Evolutionary conservation across 2,888 invertebrate species (phyloP), one percentile per base, ranked within the genome.

Genomic region (Digitonthophagus gazella): DNA sequence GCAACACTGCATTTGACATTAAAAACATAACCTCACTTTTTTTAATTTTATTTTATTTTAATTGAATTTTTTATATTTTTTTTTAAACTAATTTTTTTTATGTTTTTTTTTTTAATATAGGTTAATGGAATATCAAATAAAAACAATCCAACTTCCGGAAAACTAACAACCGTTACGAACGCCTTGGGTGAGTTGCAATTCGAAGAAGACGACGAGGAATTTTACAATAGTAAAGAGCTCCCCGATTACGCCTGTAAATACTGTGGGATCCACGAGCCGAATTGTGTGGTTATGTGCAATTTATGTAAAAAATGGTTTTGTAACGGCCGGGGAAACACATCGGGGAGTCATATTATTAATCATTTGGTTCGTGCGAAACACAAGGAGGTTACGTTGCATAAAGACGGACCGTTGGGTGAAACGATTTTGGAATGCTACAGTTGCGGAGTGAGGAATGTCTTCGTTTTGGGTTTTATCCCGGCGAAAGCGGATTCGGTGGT

Each of bases 281-380:
- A 94, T 73, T 96, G 96, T 77, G 99, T 99, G 56, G 97, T 98
- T 67, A 95, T 96, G 92, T 99, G 99, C 84, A 98, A 98, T 81
- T 90, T 95, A 71, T 99, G 99, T 82, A 97, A 96, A 81, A 98
- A 98, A 81, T 99, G 99, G 99, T 99, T 99, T 82, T 99, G 99
- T 83, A 99, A 99, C 86, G 98, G 98, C 0, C 90, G 98, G 69
- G 98, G 98, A 14, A 97, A 96, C 80, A 98, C 98, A 0, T 97
- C 97, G 0, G 98, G 96, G 19, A 98, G 98, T 64, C 99, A 99
- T 80, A 98, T 99, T 75, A 95, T 99, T 76, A 98, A 98, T 83
- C 99, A 99, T 84, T 86, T 99, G 80, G 83, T 83, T 22, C 88
- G 98, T 73, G 97, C 98, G n/a, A 98, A 98, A 83, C 98, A 99